Evolutionary conservation across 2,113 vertebrate species (phyloP), one percentile per base, ranked within the genome.

Genomic region (Hydrolagus affinis): DNA sequence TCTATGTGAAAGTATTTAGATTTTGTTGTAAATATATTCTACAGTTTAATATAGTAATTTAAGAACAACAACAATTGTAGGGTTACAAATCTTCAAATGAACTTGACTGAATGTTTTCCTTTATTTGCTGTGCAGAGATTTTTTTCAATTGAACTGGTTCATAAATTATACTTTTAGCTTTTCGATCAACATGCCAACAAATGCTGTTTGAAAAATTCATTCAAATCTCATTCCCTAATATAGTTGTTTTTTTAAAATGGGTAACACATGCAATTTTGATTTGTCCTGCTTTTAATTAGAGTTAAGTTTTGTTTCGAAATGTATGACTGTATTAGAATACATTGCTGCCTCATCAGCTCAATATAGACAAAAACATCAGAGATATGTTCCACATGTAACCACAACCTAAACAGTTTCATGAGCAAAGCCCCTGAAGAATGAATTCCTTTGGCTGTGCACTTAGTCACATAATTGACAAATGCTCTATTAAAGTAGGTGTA

Each of bases 281-380:
- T 57, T 80, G 11, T 28, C 14, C 17, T 28, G 23, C 25, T 64
- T 64, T 30, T 78, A 60, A 80, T 62, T 64, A 17, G 23, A 25
- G 56, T 23, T 56, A 28, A 25, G 3, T 19, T 78, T 64, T 28
- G 1, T 57, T 21, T 56, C 73, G 0, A 21, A 75, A 3, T 56
- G 11, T 44, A 75, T 69, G 66, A 19, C 66, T 69, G 7, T 80
- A 30, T 80, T 19, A 80, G 23, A 59, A 60, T 59, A 77, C 0
- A 1, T 59, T 59, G 56, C 56, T 23, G 10, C 75, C n/a, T 62
- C 15, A 21, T 1, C 60, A 68, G 62, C 15, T 83, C 17, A 9
- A 68, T 68, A 30, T 73, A 30, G 30, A 62, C 64, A 83, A 83
- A 60, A 59, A 83, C 30, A 83, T 83, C 23, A 25, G 57, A 83